phyloP scores from a whole-genome alignment of 2,797 vertebrate genomes.

The Siniperca undulata region DNA sequence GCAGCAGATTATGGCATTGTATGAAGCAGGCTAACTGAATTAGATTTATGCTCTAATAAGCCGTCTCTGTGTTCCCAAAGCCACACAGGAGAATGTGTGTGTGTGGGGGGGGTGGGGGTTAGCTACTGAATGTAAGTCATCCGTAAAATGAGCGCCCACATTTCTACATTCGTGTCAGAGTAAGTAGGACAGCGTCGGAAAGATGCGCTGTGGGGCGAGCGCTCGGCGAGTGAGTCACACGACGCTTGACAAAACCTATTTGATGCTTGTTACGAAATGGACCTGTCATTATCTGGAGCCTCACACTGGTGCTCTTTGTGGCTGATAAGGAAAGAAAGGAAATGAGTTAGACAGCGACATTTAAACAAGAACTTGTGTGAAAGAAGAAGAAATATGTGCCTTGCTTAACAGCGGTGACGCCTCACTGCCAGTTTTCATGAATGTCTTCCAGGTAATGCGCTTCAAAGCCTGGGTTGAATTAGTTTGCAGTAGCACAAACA shows the following conservation, averaged over 20 bases:
- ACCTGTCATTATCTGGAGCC: slow-evolving; percentile 52
- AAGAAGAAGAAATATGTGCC: not conserved
- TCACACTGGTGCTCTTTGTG: not conserved
- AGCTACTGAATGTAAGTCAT: slow-evolving; percentile 8
- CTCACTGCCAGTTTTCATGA: slow-evolving; percentile 13
- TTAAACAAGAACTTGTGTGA: slow-evolving; percentile 21
- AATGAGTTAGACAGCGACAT: slow-evolving; percentile 30
- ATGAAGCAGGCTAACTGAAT: slow-evolving; percentile 43
- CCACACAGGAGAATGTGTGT: not conserved
- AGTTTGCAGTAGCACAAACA: slow-evolving; percentile 32
- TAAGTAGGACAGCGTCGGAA: slow-evolving; percentile 54
- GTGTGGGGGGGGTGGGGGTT: not conserved
- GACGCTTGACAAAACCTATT: slow-evolving; percentile 54
- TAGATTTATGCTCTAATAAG: slow-evolving; percentile 65
- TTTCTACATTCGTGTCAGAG: not conserved
- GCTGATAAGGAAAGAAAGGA: slow-evolving; percentile 5
- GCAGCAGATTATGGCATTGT: slow-evolving; percentile 41
- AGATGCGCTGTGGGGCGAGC: not conserved
- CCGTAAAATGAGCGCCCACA: slow-evolving; percentile 22
- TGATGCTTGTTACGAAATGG: slow-evolving; percentile 58
- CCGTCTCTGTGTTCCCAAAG: slow-evolving; percentile 31
- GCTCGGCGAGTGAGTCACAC: slow-evolving; percentile 60
- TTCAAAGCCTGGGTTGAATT: slow-evolving; percentile 35
- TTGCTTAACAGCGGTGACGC: not conserved
- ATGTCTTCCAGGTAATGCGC: slow-evolving; percentile 42